Evolutionary conservation across 2,113 vertebrate genomes (phyloP).

Genomic region (Cygnus buccinator): DNA sequence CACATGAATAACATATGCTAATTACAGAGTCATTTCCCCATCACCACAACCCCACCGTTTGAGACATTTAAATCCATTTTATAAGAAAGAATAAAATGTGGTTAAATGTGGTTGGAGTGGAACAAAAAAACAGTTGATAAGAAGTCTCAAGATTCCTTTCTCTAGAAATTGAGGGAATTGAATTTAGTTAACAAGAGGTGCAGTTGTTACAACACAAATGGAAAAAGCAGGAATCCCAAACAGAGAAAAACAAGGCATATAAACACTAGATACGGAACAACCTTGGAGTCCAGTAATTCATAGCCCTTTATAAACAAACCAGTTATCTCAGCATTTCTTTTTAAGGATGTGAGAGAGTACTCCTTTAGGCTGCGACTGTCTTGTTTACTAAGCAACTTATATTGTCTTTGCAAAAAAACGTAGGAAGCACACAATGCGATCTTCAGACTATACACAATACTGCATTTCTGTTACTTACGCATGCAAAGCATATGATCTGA

Average conservation of each 20-base stretch:
- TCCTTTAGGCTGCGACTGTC: neutral
- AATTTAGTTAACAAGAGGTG: neutral
- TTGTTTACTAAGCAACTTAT: neutral
- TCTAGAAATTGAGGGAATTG: neutral
- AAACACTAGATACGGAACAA: neutral
- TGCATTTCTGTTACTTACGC: neutral
- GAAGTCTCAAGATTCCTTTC: neutral
- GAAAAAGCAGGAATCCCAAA: neutral
- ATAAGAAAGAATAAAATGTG: neutral
- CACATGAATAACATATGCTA: neutral
- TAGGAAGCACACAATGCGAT: neutral
- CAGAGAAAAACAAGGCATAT: neutral
- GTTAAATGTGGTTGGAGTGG: too few relatives aligned
- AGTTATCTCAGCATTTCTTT: neutral
- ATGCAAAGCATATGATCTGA: neutral
- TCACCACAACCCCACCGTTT: neutral
- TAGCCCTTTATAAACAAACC: fast-evolving
- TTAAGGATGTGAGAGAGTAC: neutral
- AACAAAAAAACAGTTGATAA: neutral
- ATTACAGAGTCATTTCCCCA: neutral
- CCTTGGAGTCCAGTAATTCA: neutral
- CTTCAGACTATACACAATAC: neutral
- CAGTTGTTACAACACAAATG: neutral
- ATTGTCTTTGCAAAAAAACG: neutral
- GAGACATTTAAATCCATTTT: too few relatives aligned